Evolutionary conservation across 2,888 invertebrate genomes (phyloP), one percentile per base, ranked within the genome.

Genomic region (Acanthopleura granulata): DNA sequence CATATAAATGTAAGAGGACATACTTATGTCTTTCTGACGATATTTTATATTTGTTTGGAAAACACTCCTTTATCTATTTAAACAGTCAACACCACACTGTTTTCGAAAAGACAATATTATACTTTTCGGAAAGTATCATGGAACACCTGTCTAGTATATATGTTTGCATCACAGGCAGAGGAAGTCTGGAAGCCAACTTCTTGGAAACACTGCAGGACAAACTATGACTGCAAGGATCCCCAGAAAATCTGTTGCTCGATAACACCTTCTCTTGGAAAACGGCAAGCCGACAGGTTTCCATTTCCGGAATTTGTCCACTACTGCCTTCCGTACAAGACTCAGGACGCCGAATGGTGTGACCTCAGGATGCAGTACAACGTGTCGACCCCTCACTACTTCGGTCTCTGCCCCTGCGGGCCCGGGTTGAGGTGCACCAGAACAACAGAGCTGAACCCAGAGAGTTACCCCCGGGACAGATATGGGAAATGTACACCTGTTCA

Each of bases 401-500:
- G 84, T 1, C 76, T 85, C 4, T 85, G 85, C 75, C 85, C 85
- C 0, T 85, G 85, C 78, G 83, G 80, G 16, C 85, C 85, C 9
- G 83, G 83, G 0, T 76, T 85, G 16, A 71, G 62, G 50, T 85
- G 85, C 72, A 75, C 76, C 15, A 81, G 83, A 0, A 81, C 84
- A 0, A 62, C 75, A 0, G 80, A 82, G 27, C 79, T 85, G 12
- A 78, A 85, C 69, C 80, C 81, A n/a, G 72, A 77, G 61, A 73
- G 75, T 40, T 85, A 84, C 72, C 85, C 85, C 9, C 72, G 80
- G 0, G 81, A 84, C 49, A 74, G 77, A 75, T 85, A 75, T 62
- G 85, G 85, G 11, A 83, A 84, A 78, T 85, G 85, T 71, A 76
- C 75, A 1, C 77, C 77, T 0, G 57, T 62, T 16, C 49, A 12